phyloP scores from a whole-genome alignment of 2,113 vertebrate genomes.

The Miniopterus natalensis region DNA sequence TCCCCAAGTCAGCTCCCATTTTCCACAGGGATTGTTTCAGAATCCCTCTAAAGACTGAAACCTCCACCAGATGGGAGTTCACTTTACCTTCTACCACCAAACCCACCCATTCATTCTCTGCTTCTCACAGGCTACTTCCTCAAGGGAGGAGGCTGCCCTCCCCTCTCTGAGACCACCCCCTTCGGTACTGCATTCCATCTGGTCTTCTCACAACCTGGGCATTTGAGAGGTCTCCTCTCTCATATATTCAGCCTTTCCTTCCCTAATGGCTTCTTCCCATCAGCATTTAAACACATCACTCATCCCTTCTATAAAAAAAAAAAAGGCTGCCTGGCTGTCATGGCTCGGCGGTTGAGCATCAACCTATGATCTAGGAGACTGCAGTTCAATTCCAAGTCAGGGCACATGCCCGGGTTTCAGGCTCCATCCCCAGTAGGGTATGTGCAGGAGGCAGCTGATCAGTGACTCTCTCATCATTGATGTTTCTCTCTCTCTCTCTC shows the following conservation, averaged over 20 bases:
- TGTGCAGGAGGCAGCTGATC: too few species aligned
- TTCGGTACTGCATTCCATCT: rapidly evolving
- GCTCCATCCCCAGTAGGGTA: too few species aligned
- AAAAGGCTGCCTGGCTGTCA: too few species aligned
- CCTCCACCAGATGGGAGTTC: background rate
- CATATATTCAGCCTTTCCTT: background rate
- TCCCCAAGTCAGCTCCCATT: background rate
- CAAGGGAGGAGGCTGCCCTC: background rate
- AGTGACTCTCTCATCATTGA: too few species aligned
- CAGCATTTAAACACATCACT: background rate
- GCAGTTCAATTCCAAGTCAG: too few species aligned
- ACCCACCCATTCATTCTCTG: background rate
- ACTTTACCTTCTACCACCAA: background rate
- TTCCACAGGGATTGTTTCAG: background rate
- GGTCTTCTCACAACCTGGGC: background rate
- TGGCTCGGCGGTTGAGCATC: too few species aligned
- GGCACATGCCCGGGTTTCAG: too few species aligned
- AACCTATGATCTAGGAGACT: too few species aligned
- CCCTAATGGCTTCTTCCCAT: background rate
- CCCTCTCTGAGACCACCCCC: background rate
- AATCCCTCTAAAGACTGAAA: background rate
- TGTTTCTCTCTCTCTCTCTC: too few species aligned
- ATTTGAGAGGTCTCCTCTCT: background rate
- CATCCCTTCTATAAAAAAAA: background rate
- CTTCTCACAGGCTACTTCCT: background rate